These are phyloP conservation scores for Agrilus biguttatus DNA, from an alignment of 2,888 invertebrate genomes.

Conservation along the genomic window DNA sequence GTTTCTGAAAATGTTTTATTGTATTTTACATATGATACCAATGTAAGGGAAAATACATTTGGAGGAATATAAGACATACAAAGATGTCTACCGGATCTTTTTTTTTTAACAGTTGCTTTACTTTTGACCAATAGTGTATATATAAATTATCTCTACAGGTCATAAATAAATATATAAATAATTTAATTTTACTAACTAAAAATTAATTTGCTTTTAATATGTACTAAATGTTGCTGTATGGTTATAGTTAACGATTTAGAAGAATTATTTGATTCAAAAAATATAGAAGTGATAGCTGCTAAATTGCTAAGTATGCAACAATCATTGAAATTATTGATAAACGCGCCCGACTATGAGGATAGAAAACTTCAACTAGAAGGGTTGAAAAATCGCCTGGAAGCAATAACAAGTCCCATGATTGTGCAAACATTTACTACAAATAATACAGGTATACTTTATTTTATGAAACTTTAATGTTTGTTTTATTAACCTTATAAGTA, in stretches of 20 bases:
- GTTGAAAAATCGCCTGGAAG: conserved; percentile 82
- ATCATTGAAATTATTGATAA: conserved; percentile 51
- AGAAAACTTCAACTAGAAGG: conserved; percentile 73
- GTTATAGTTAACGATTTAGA: conserved; percentile 65
- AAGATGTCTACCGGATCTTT: no score
- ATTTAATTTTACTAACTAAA: no score
- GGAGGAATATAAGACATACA: no score
- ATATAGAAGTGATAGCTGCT: conserved; percentile 42
- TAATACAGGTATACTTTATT: conserved; percentile 39
- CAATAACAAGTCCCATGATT: conserved; percentile 73
- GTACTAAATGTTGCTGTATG: conserved; percentile 7
- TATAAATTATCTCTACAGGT: no score
- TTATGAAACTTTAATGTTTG: no score
- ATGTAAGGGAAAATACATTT: no score
- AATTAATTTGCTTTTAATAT: neutral
- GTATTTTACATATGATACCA: no score
- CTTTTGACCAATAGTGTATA: no score
- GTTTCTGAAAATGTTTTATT: no score
- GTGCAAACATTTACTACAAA: conserved; percentile 72
- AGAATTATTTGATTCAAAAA: conserved; percentile 50
- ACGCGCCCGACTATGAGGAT: conserved; percentile 54
- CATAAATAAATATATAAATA: no score
- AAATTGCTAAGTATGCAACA: conserved; percentile 60
- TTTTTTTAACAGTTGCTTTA: no score
- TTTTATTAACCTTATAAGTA: no score